Evolutionary conservation across 2,888 invertebrate genomes (phyloP).

Genomic region (Napeogenes inachia): DNA sequence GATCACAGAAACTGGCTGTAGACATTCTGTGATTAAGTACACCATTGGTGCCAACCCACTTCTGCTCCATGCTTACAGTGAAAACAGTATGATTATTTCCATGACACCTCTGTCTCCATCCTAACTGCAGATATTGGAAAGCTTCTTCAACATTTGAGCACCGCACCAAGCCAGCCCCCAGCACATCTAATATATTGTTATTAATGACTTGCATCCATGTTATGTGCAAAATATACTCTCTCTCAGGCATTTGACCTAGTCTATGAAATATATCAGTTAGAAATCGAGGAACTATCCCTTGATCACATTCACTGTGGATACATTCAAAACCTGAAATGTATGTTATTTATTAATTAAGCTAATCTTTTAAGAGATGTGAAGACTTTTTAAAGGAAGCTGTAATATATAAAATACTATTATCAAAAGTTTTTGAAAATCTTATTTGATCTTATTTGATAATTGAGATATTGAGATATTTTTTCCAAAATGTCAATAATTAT

Average conservation of each 20-base stretch:
- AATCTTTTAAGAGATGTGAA: background rate
- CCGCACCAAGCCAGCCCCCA: slow-evolving; percentile 73
- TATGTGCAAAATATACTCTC: slow-evolving; percentile 81
- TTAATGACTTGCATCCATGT: slow-evolving; percentile 86
- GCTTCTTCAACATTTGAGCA: slow-evolving; percentile 84
- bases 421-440: background rate
- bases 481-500: too few relatives aligned
- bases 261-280: slow-evolving; percentile 84
- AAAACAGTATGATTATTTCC: slow-evolving; percentile 83
- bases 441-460: too few relatives aligned
- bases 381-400: too few relatives aligned
- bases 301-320: slow-evolving; percentile 81
- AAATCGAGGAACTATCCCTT: slow-evolving; percentile 84
- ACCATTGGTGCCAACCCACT: slow-evolving; percentile 82
- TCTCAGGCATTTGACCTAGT: slow-evolving; percentile 79
- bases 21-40: slow-evolving; percentile 83
- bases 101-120: slow-evolving; percentile 77
- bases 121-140: slow-evolving; percentile 83
- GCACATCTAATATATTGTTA: slow-evolving; percentile 79
- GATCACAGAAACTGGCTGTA: slow-evolving; percentile 85
- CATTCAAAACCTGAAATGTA: slow-evolving; percentile 67
- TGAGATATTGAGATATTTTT: too few relatives aligned
- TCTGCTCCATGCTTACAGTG: slow-evolving; percentile 85
- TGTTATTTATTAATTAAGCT: background rate
- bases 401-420: too few relatives aligned